Percentiles rank a stretch among this genome's conserved stretches.
These are phyloP conservation scores for Bilobella aurantiaca DNA, from an alignment of 1,140 invertebrate genomes.

Conservation along the genomic window DNA sequence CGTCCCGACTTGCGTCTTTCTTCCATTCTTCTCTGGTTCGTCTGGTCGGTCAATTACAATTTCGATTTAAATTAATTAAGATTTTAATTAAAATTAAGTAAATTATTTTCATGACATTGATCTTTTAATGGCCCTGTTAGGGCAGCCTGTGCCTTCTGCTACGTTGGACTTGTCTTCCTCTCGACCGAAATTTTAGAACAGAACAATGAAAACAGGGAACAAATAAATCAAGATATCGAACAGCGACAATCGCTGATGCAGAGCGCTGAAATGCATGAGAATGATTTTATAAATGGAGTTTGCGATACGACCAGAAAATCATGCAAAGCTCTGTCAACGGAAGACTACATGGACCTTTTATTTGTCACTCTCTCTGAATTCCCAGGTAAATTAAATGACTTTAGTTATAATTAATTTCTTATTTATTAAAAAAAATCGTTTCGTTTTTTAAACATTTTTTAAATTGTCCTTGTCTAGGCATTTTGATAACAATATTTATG, in stretches of 20 bases:
- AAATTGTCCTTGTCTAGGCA: conserved; percentile 48
- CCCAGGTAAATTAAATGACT: conserved; percentile 70
- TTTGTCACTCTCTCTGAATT: conserved; percentile 94
- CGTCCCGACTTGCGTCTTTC: conserved; percentile 68
- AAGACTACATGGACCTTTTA: conserved; percentile 82
- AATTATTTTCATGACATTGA: not conserved
- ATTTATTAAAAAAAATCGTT: too few relatives aligned
- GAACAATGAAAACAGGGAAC: too few relatives aligned
- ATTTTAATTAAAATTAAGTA: not conserved
- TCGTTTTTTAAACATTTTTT: too few relatives aligned
- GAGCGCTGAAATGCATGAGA: too few relatives aligned
- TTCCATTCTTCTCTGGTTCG: conserved; percentile 81
- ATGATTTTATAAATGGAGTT: not conserved
- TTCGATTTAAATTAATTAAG: too few relatives aligned
- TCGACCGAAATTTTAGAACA: conserved; percentile 82
- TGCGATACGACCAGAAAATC: conserved; percentile 40
- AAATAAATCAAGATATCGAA: too few relatives aligned
- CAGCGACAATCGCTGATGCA: too few relatives aligned
- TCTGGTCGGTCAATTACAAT: conserved; percentile 81
- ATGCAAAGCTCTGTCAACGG: conserved; percentile 51
- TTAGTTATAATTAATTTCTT: too few relatives aligned
- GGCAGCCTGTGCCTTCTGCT: conserved; percentile 89
- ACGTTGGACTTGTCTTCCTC: conserved; percentile 90
- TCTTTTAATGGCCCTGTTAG: conserved; percentile 42
- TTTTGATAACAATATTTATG: conserved; percentile 81